Conservation (phyloP, 2,797 vertebrate genomes). For the Peromyscus aztecus region DNA sequence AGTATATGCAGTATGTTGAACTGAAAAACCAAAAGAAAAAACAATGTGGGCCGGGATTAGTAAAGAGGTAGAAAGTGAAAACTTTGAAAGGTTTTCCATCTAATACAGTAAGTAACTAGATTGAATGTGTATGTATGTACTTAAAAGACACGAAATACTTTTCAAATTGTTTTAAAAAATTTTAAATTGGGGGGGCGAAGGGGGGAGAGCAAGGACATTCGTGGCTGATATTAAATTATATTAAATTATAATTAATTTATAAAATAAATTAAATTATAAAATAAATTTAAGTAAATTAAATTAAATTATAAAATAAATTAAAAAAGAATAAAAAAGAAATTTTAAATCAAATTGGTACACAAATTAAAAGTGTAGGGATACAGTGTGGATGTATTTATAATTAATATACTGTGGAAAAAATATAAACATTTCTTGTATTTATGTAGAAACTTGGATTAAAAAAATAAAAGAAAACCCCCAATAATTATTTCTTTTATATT, state of each 20-base stretch:
- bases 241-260: too few relatives aligned
- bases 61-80: not conserved
- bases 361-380: not conserved
- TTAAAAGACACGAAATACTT: not conserved
- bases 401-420: not conserved
- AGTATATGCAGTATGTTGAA: accelerated
- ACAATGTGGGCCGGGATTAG: not conserved
- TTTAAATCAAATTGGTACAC: not conserved
- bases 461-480: not conserved
- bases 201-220: too few relatives aligned
- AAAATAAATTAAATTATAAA: too few relatives aligned
- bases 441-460: not conserved
- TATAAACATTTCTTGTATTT: not conserved
- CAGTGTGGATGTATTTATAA: not conserved
- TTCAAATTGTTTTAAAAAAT: not conserved
- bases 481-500: not conserved
- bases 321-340: too few relatives aligned
- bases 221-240: too few relatives aligned
- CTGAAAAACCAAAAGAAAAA: not conserved
- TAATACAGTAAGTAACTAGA: not conserved
- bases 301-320: too few relatives aligned
- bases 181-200: not conserved
- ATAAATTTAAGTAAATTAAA: too few relatives aligned
- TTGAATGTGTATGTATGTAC: not conserved
- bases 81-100: not conserved